Evolutionary conservation across 1,140 invertebrate genomes (phyloP), one percentile per base, ranked within the genome.

Genomic region (Sycobia sp.): DNA sequence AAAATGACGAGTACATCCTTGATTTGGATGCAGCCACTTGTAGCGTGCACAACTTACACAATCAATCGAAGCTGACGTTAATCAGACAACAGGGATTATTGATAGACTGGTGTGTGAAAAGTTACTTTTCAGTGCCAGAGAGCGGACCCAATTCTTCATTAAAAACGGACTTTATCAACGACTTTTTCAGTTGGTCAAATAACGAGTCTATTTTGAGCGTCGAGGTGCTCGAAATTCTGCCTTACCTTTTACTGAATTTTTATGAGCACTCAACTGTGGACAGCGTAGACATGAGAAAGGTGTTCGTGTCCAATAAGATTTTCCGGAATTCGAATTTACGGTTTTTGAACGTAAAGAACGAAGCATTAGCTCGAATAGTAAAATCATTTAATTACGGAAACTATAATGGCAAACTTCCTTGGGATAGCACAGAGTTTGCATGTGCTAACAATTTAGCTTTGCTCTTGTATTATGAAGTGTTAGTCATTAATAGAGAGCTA

Each of bases 81-180:
- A 56, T 83, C 4, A 75, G 67, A 36, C 79, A 83, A 27, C 77
- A 81, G 23, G 74, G 74, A 27, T 65, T 75, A 4, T 36, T 82
- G 1, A 39, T 82, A 2, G 59, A 49, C 14, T 71, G 70, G 69
- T 62, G 67, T 27, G 27, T 47, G n/a, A 16, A 49, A 20, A 55
- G 32, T 1, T 54, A 44, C 16, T 1, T 16, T 0, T 41, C 32
- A 14, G 13, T n/a, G 9, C 38, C 0, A 25, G n/a, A 39, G 14
- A 7, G 36, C 1, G 23, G 3, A 11, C 7, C 7, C 2, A 11
- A 27, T 3, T 32, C 29, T 9, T 36, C 38, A 3, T 14, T 58
- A 3, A 53, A 38, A 18, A 58, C 47, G 3, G 38, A 54, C 10
- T 69, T 69, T 20, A 60, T 80, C 14, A 75, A 78, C 36, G 61